Conservation (phyloP, 2,113 vertebrate species). For the Pholis gunnellus region DNA sequence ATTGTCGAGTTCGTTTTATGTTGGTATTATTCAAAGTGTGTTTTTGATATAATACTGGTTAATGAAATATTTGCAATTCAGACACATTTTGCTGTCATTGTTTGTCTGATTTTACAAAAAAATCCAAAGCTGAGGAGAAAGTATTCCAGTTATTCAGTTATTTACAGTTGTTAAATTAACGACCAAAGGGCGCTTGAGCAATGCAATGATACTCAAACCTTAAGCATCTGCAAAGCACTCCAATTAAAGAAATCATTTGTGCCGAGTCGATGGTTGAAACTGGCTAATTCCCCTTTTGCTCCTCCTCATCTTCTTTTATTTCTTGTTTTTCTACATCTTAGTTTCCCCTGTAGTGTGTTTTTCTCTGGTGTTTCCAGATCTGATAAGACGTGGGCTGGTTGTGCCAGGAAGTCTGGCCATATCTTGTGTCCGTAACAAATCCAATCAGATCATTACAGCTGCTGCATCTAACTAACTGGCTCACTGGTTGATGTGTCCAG, state of each 20-base stretch:
- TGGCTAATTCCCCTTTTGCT: neutral
- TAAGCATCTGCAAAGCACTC: neutral
- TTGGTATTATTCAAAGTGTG: neutral
- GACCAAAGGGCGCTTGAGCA: neutral
- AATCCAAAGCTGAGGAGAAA: neutral
- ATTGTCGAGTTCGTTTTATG: neutral
- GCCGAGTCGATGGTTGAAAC: neutral
- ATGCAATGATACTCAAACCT: neutral
- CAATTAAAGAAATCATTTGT: neutral
- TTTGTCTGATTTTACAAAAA: neutral
- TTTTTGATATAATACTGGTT: neutral
- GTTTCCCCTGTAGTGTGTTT: neutral
- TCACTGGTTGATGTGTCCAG: conserved; percentile 14
- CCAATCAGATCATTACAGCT: conserved; percentile 28
- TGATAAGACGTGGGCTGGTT: neutral
- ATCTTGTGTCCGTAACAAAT: conserved; percentile 26
- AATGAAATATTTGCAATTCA: neutral
- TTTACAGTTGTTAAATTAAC: neutral
- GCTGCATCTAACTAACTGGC: neutral
- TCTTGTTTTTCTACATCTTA: neutral
- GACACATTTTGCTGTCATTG: neutral
- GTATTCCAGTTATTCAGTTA: neutral
- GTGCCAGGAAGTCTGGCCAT: conserved; percentile 11
- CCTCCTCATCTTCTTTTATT: neutral
- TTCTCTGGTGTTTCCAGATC: conserved; percentile 3